Percentiles rank a stretch among this genome's conserved stretches.
These are phyloP conservation scores for Kryptolebias ocellatus DNA, from an alignment of 2,797 vertebrate genomes.

Conservation along the genomic window DNA sequence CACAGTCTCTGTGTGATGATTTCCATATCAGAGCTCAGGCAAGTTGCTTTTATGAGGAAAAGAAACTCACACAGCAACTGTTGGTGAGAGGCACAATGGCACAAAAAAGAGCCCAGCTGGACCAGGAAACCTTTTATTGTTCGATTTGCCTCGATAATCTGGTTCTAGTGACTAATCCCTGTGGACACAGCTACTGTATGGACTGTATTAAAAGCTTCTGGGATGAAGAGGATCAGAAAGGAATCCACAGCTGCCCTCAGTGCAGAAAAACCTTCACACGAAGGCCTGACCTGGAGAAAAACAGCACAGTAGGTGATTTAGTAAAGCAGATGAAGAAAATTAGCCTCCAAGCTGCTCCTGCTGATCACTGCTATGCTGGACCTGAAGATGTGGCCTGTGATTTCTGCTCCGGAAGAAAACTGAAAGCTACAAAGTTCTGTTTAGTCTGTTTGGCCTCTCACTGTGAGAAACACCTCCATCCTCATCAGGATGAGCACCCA, in stretches of 20 bases:
- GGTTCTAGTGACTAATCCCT: neutral
- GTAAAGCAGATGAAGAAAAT: slow-evolving; percentile 14
- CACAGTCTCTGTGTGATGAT: neutral
- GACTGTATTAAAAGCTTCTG: neutral
- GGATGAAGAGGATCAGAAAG: neutral
- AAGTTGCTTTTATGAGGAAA: neutral
- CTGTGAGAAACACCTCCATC: slow-evolving; percentile 2
- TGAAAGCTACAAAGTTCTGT: slow-evolving; percentile 12
- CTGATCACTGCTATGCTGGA: slow-evolving; percentile 18
- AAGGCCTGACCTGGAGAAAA: neutral
- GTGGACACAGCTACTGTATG: slow-evolving; percentile 9
- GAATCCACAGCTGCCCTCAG: slow-evolving; percentile 3
- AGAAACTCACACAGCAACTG: neutral
- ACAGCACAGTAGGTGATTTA: neutral
- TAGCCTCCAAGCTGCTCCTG: slow-evolving; percentile 7
- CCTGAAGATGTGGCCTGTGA: neutral
- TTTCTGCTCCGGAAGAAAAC: neutral
- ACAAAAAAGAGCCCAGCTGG: slow-evolving; percentile 1
- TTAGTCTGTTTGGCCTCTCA: neutral
- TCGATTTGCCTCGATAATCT: neutral
- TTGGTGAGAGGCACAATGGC: neutral
- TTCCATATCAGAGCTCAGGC: neutral
- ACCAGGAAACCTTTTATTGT: neutral
- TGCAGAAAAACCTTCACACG: neutral
- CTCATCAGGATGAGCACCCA: neutral